These are phyloP conservation scores for Neomonachus schauinslandi DNA, from an alignment of 2,113 vertebrate species.

Conservation along the genomic window DNA sequence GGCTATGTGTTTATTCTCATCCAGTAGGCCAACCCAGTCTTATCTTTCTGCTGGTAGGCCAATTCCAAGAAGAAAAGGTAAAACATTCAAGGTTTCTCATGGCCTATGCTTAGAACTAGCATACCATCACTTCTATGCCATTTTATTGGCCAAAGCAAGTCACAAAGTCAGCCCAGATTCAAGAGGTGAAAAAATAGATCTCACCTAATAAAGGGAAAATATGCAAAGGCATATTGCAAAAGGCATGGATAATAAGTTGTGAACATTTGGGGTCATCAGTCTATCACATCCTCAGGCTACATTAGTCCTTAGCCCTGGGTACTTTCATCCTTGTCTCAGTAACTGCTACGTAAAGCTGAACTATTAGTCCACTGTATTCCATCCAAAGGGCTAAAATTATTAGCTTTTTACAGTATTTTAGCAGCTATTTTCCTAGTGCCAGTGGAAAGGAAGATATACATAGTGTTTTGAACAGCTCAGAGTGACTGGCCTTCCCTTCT, in stretches of 20 bases:
- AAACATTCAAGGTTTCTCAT: background rate
- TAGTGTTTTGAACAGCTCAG: background rate
- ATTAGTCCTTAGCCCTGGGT: background rate
- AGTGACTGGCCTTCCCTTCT: background rate
- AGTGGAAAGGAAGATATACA: background rate
- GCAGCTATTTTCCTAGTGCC: background rate
- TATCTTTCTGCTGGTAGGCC: background rate
- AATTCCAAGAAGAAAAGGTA: background rate
- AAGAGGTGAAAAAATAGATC: background rate
- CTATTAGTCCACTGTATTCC: background rate
- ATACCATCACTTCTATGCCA: background rate
- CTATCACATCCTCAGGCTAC: background rate
- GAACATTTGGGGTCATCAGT: background rate
- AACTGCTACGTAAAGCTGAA: background rate
- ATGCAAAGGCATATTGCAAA: background rate
- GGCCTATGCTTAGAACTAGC: background rate
- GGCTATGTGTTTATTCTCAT: background rate
- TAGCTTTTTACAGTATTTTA: background rate
- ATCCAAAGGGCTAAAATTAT: background rate
- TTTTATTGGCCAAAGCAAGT: background rate
- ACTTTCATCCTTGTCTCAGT: background rate
- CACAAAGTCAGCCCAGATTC: background rate
- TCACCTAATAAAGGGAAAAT: background rate
- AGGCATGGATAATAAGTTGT: background rate
- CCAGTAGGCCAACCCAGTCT: background rate